Percentiles rank a stretch among this genome's conserved stretches.
These are phyloP conservation scores for Arctocebus calabarensis DNA, from an alignment of 2,797 vertebrate genomes.

Conservation along the genomic window DNA sequence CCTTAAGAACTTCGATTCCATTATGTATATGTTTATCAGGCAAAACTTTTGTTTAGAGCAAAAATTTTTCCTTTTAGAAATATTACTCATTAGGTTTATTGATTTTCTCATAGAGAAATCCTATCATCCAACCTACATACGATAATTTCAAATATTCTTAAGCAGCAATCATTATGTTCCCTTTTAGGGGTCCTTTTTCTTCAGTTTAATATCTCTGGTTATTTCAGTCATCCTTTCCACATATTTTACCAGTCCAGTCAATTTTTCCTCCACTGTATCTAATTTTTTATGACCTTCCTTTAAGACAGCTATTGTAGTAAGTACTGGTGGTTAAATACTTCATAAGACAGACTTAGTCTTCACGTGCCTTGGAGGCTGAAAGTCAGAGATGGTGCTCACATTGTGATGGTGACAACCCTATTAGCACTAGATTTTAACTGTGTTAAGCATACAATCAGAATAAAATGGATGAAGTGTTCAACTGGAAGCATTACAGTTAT, in stretches of 20 bases:
- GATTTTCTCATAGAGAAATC: background rate
- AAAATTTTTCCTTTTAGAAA: background rate
- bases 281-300: background rate
- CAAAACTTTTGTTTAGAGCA: background rate
- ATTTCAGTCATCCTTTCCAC: background rate
- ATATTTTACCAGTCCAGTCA: background rate
- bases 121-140: background rate
- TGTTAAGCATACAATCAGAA: constrained; percentile 3
- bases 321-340: background rate
- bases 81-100: background rate
- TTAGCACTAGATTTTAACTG: background rate
- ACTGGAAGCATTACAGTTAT: background rate
- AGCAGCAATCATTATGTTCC: background rate
- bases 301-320: background rate
- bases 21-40: background rate
- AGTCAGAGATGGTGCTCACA: background rate
- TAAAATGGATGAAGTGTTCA: background rate
- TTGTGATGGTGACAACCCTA: background rate
- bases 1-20: background rate
- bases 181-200: background rate
- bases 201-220: background rate
- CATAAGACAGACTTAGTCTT: background rate
- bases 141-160: constrained; percentile 10
- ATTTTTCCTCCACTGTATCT: background rate
- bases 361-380: background rate